Evolutionary conservation across 1,140 invertebrate genomes (phyloP).

Genomic region (Aphaenogaster floridana): DNA sequence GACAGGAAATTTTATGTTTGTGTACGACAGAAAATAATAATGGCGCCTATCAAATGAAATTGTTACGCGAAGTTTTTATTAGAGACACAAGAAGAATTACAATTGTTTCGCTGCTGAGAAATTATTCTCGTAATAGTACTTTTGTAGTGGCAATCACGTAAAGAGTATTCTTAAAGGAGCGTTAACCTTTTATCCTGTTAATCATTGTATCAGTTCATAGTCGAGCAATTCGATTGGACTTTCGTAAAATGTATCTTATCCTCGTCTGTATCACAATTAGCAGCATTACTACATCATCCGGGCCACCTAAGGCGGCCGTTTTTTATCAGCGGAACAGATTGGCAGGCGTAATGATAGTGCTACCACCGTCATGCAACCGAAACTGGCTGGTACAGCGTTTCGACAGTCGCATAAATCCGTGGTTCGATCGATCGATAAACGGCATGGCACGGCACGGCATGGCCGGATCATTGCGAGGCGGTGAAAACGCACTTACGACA

Average conservation of each 20-base stretch:
- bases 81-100: not conserved
- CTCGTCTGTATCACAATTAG: conserved; percentile 20
- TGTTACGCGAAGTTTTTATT: not conserved
- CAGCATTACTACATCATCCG: conserved; percentile 32
- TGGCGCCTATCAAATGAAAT: not conserved
- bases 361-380: conserved; percentile 11
- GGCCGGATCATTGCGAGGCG: conserved; percentile 27
- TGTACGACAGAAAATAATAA: not conserved
- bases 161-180: not conserved
- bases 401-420: conserved; percentile 62
- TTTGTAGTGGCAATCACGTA: not conserved
- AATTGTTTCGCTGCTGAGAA: not conserved
- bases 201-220: not conserved
- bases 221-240: conserved; percentile 11
- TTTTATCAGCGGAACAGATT: conserved; percentile 41
- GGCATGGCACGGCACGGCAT: not conserved
- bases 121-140: not conserved
- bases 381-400: conserved; percentile 49
- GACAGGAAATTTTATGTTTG: not conserved
- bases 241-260: conserved; percentile 26
- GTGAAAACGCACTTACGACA: conserved; percentile 71
- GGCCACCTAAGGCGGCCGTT: not conserved
- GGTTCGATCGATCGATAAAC: conserved; percentile 66
- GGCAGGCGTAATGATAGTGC: conserved; percentile 33
- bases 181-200: not conserved